Base-by-base conservation (phyloP, 1,140 invertebrate genomes). In the Cotesia glomerata region DNA sequence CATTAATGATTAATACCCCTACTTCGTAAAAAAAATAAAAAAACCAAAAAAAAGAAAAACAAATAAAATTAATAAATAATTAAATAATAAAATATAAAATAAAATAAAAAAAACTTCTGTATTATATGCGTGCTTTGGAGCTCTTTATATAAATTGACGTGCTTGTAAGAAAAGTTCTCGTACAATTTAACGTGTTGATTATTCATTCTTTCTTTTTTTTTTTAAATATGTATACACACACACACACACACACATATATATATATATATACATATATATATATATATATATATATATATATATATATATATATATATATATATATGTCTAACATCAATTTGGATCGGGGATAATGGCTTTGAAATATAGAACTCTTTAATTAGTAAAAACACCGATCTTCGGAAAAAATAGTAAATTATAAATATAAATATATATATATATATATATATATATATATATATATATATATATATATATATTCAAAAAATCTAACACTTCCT, bases 71-170 rank as follows among this genome's bases (percentile, higher is more conserved):
- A 54, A 56, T n/a, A 71, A 54, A 61, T 13, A 39, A 39, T 7
- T 39, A 39, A 39, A 39, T 39, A 39, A 7, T 9, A 45, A 45
- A 9, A 45, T 9, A 45, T 45, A 45, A 45, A 45, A 45, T 45
- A 45, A 45, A 45, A 45, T 45, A 45, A 45, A 45, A 45, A 45
- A 69, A 81, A 76, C 61, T 78, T 77, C 74, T 76, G 73, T 78
- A 81, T 77, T 74, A 77, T 79, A 78, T 72, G 77, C 77, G 79
- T 80, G 79, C 80, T 83, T 81, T 79, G 80, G 77, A 79, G 77
- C 79, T 79, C 76, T 82, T 79, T 78, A 78, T 81, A 78, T 82
- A 83, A 76, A 81, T 83, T 74, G 76, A 79, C 77, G 81, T 81
- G 80, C 79, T 83, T 81, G 76, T 80, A 79, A 77, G 74, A 73